phyloP scores from a whole-genome alignment of 2,113 vertebrate genomes.

The Bungarus multicinctus region DNA sequence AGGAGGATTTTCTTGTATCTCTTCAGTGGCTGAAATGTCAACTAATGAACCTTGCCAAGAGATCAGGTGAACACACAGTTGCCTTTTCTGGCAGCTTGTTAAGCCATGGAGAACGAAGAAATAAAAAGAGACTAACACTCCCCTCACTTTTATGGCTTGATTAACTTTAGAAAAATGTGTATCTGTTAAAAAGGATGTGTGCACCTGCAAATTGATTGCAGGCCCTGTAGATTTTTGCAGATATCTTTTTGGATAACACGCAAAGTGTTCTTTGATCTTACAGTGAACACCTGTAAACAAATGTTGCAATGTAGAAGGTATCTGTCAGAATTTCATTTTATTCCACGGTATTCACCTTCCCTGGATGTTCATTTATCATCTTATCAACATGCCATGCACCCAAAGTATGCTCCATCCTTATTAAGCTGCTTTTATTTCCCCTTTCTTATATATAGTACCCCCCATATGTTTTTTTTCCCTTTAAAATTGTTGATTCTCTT shows the following conservation, averaged over 20 bases:
- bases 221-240: not conserved
- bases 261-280: not conserved
- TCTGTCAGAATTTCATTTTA: not conserved
- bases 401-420: not conserved
- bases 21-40: not conserved
- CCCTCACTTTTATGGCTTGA: not conserved
- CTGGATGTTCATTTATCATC: not conserved
- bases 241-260: not conserved
- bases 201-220: not conserved
- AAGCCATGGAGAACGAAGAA: not conserved
- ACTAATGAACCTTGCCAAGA: not conserved
- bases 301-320: not conserved
- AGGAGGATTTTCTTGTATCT: not conserved
- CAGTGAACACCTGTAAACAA: not conserved
- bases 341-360: not conserved
- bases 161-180: not conserved
- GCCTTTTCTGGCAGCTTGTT: not conserved
- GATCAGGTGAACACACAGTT: not conserved
- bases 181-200: not conserved
- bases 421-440: not conserved
- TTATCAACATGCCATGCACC: not conserved
- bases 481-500: not conserved
- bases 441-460: not conserved
- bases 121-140: not conserved
- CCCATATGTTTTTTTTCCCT: not conserved